Percentiles rank a stretch among this genome's conserved stretches.
phyloP scores from a whole-genome alignment of 2,113 vertebrate genomes.

The Chlorodrepanis virens region DNA sequence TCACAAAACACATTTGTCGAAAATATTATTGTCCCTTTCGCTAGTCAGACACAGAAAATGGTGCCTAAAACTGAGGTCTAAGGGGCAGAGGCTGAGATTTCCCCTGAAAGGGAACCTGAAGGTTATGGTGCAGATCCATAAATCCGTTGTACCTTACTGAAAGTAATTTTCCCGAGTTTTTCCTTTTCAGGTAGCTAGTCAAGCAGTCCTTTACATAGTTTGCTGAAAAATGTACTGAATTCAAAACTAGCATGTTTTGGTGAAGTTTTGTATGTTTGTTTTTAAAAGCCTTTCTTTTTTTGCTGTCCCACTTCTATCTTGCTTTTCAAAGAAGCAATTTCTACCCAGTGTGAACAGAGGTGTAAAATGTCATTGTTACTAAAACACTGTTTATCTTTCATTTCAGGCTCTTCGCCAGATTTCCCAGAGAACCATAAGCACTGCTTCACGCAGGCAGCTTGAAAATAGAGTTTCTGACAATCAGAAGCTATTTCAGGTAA shows the following conservation, averaged over 20 bases:
- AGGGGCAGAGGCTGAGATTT: background rate
- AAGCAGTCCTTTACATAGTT: background rate
- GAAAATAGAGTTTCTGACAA: constrained; percentile 81
- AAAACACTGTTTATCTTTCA: background rate
- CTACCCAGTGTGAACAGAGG: background rate
- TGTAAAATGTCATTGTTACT: background rate
- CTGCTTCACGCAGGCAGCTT: constrained; percentile 75
- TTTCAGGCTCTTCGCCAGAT: constrained; percentile 81
- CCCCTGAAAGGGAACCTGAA: background rate
- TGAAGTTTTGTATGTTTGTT: background rate
- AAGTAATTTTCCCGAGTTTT: background rate
- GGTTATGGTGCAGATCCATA: background rate
- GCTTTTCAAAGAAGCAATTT: background rate
- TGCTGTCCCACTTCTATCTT: accelerated
- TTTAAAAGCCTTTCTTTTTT: background rate
- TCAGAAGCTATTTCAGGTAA: constrained; percentile 93
- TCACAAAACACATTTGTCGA: accelerated
- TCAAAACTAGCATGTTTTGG: background rate
- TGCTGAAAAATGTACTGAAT: background rate
- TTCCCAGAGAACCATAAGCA: constrained; percentile 79
- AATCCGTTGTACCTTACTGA: background rate
- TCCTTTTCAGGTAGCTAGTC: background rate
- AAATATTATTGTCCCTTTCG: accelerated
- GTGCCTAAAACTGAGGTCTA: background rate
- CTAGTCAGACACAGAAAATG: background rate